Percentiles rank a stretch among this genome's conserved stretches.
phyloP scores from a whole-genome alignment of 1,140 invertebrate species.

The Heterodera schachtii region DNA sequence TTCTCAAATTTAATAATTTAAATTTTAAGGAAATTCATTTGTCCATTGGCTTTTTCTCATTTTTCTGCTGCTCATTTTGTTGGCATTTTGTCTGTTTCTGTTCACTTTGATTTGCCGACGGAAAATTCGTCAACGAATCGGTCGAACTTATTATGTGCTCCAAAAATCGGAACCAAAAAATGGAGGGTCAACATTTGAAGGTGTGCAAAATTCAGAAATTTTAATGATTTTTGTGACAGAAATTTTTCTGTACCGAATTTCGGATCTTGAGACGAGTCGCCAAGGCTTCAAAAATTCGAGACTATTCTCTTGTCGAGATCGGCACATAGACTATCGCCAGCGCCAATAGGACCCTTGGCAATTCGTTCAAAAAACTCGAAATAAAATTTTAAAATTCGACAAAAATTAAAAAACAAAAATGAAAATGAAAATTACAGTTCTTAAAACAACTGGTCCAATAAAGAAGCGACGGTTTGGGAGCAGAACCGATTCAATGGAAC shows the following conservation, averaged over 20 bases:
- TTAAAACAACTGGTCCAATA: background rate
- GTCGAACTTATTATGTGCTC: background rate
- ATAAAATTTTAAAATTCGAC: background rate
- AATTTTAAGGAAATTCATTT: background rate
- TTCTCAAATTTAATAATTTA: background rate
- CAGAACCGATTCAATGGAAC: background rate
- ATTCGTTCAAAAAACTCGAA: too few relatives aligned
- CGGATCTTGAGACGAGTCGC: too few relatives aligned
- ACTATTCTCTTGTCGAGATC: too few relatives aligned
- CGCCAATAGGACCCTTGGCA: too few relatives aligned
- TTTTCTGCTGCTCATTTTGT: background rate
- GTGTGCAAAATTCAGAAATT: background rate
- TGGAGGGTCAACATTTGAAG: background rate
- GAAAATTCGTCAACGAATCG: background rate
- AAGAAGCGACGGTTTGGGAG: background rate
- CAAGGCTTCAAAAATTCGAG: too few relatives aligned
- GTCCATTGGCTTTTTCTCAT: background rate
- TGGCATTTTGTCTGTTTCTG: background rate
- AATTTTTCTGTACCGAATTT: too few relatives aligned
- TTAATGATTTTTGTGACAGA: too few relatives aligned
- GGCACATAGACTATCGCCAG: too few relatives aligned
- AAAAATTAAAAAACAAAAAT: too few relatives aligned
- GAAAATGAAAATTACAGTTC: too few relatives aligned
- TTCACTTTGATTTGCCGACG: background rate
- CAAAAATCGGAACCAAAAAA: background rate